Percentiles rank a stretch among this genome's conserved stretches.
These are phyloP conservation scores for Phrynosoma platyrhinos DNA, from an alignment of 2,113 vertebrate species.

Conservation along the genomic window DNA sequence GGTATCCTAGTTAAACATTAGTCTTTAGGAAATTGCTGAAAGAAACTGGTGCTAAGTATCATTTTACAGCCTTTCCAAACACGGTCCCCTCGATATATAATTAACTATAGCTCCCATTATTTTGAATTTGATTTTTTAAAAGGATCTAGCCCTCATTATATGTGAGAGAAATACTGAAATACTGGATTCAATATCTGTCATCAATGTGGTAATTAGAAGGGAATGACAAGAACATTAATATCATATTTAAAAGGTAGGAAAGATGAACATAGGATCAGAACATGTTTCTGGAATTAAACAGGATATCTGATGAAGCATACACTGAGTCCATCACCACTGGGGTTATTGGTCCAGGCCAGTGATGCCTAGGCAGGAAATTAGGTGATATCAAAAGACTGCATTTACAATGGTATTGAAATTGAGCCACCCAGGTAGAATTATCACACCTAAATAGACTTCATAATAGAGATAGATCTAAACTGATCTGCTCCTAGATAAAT, in stretches of 20 bases:
- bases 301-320: too few species aligned
- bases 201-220: neutral
- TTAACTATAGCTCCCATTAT: neutral
- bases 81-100: neutral
- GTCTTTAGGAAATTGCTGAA: neutral
- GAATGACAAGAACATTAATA: neutral
- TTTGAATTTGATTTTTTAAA: neutral
- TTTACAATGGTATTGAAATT: neutral
- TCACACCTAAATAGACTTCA: neutral
- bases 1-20: conserved; percentile 43
- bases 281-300: neutral
- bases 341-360: too few species aligned
- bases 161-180: neutral
- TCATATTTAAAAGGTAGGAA: neutral
- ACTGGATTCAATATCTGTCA: neutral
- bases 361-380: neutral
- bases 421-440: neutral
- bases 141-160: neutral
- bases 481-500: neutral
- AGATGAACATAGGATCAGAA: neutral
- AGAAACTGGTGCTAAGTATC: conserved; percentile 6
- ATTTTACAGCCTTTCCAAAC: neutral
- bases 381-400: neutral
- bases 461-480: neutral
- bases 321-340: neutral